Percentiles rank a stretch among this genome's conserved stretches.
These are phyloP conservation scores for Pachypsylla venusta DNA, from an alignment of 1,140 invertebrate species.

Conservation along the genomic window DNA sequence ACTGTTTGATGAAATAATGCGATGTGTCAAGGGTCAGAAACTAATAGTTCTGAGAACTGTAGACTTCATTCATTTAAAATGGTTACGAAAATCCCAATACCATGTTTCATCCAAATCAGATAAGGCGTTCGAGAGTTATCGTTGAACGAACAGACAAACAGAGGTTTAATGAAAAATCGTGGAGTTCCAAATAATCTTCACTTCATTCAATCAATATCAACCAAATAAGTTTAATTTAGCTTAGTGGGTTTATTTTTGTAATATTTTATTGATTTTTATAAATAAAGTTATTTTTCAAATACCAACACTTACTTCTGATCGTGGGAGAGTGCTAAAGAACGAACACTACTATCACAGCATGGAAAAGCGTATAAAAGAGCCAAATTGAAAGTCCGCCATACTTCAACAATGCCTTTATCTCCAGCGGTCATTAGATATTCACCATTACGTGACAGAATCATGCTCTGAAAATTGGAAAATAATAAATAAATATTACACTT, in stretches of 20 bases:
- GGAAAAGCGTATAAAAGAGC: slow-evolving; percentile 94
- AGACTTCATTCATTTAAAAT: too few relatives aligned
- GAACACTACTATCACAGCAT: slow-evolving; percentile 82
- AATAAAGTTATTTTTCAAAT: neutral
- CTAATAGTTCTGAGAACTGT: too few relatives aligned
- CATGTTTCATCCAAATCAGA: too few relatives aligned
- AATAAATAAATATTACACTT: too few relatives aligned
- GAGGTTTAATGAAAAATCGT: too few relatives aligned
- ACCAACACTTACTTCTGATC: slow-evolving; percentile 76
- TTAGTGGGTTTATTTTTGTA: neutral
- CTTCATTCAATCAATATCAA: neutral
- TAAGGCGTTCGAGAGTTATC: too few relatives aligned
- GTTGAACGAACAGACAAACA: neutral
- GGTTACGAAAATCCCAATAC: too few relatives aligned
- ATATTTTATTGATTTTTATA: neutral
- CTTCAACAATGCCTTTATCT: slow-evolving; percentile 92
- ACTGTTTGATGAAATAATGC: too few relatives aligned
- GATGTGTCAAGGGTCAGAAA: too few relatives aligned
- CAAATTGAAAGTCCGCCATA: slow-evolving; percentile 94
- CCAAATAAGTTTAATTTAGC: neutral
- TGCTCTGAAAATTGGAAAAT: slow-evolving; percentile 71
- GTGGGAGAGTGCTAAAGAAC: slow-evolving; percentile 83
- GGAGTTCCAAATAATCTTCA: too few relatives aligned
- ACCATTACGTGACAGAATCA: slow-evolving; percentile 88
- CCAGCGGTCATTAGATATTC: slow-evolving; percentile 96